Evolutionary conservation across 2,113 vertebrate genomes (phyloP), one percentile per base, ranked within the genome.

Genomic region (Strix uralensis): DNA sequence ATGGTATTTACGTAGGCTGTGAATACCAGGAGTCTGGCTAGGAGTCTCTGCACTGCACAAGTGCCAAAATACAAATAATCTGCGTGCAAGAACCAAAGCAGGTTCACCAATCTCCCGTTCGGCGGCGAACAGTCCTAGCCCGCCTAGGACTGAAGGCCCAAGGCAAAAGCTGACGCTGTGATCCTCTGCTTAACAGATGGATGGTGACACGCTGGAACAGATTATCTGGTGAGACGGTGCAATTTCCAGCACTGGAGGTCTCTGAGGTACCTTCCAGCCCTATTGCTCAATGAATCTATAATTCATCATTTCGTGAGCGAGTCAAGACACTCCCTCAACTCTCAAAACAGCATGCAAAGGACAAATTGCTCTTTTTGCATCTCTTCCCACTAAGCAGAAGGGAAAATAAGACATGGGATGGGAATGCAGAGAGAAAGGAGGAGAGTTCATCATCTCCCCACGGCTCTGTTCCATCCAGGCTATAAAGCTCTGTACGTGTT

Each of bases 201-300:
- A 96, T 91, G 96, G 91, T 96, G 94, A 94, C 87, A 96, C 2
- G 3, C 93, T 94, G 92, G 85, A 96, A 86, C 73, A 94, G 93
- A 96, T 96, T 92, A 94, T 91, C 87, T 83, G 92, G 95, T 96
- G 93, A 96, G 81, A 96, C 1, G 0, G 54, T 65, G 85, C 93
- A 83, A 92, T 96, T 94, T 96, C 92, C 93, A 96, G 66, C 58
- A 9, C 90, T 66, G 85, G 74, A 92, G 78, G 93, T 96, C 93
- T 94, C 94, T 0, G 88, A 93, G 93, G 93, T 49, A n/a, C 22
- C 93, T 94, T 73, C 92, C 93, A 96, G 87, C 54, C 66, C 94
- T 96, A 82, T 93, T 92, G 96, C 87, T 96, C 93, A 96, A 95
- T 91, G 93, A 96, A 96, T 96, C 81, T 94, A 82, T 95, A 96